Percentiles rank a stretch among this genome's conserved stretches.
Conservation (phyloP, 2,113 vertebrate genomes). For the Motacilla tschutschensis region DNA sequence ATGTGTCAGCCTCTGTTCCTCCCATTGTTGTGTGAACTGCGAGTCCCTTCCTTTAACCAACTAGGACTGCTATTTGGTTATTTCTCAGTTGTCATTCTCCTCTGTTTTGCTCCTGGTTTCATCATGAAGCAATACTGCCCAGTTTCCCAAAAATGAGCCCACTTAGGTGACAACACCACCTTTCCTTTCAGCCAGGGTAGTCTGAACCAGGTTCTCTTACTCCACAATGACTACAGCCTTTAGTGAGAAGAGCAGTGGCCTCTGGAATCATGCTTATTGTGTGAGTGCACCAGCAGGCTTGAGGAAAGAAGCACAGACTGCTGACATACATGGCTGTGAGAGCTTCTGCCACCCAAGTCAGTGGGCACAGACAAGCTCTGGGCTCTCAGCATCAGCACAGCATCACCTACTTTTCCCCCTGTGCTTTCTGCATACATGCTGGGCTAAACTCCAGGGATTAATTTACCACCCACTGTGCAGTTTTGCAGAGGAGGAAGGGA, state of each 20-base stretch:
- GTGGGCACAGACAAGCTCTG: neutral
- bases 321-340: neutral
- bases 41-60: neutral
- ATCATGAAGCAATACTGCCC: neutral
- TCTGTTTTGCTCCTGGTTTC: neutral
- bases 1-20: neutral
- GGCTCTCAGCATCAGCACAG: neutral
- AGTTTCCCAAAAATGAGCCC: neutral
- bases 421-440: neutral
- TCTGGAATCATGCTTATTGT: neutral
- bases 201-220: neutral
- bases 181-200: neutral
- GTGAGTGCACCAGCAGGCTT: rapidly evolving
- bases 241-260: neutral
- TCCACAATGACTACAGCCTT: neutral
- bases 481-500: conserved; percentile 29
- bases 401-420: neutral
- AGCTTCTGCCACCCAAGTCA: neutral
- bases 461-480: neutral
- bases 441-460: conserved; percentile 41
- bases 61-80: neutral
- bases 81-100: neutral
- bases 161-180: neutral
- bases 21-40: neutral
- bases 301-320: neutral